Percentiles rank a stretch among this genome's conserved stretches.
phyloP scores from a whole-genome alignment of 2,888 invertebrate species.

The Mechanitis mazaeus region DNA sequence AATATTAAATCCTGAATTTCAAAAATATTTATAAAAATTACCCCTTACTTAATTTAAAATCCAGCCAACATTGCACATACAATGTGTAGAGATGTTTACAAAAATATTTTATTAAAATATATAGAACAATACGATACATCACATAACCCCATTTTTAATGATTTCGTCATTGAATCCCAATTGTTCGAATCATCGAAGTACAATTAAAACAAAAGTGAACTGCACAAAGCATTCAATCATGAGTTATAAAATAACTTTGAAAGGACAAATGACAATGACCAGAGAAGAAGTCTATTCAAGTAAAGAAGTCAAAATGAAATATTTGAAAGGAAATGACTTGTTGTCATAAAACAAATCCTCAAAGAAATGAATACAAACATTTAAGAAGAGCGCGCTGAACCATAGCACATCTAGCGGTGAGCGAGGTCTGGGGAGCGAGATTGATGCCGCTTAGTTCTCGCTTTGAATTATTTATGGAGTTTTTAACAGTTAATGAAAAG shows the following conservation, averaged over 20 bases:
- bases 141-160: slow-evolving; percentile 50
- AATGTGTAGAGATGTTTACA: too few species aligned
- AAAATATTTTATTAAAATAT: too few species aligned
- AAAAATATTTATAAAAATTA: too few species aligned
- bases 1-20: too few species aligned
- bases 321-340: neutral
- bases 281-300: neutral
- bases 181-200: slow-evolving; percentile 33
- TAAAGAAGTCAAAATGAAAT: neutral
- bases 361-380: slow-evolving; percentile 11
- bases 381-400: neutral
- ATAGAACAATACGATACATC: slow-evolving; percentile 10
- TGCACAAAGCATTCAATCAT: neutral
- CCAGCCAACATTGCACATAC: too few species aligned
- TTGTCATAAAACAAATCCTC: neutral
- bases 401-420: slow-evolving; percentile 33
- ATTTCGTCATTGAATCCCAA: slow-evolving; percentile 60
- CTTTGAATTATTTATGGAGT: slow-evolving; percentile 69
- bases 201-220: slow-evolving; percentile 7
- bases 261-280: neutral
- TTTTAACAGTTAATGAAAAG: slow-evolving; percentile 63
- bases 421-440: slow-evolving; percentile 57
- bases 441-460: slow-evolving; percentile 45
- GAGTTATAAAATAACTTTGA: neutral
- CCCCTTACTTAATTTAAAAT: too few species aligned